Evolutionary conservation across 2,113 vertebrate species (phyloP).

Genomic region (Dermatemys mawii): DNA sequence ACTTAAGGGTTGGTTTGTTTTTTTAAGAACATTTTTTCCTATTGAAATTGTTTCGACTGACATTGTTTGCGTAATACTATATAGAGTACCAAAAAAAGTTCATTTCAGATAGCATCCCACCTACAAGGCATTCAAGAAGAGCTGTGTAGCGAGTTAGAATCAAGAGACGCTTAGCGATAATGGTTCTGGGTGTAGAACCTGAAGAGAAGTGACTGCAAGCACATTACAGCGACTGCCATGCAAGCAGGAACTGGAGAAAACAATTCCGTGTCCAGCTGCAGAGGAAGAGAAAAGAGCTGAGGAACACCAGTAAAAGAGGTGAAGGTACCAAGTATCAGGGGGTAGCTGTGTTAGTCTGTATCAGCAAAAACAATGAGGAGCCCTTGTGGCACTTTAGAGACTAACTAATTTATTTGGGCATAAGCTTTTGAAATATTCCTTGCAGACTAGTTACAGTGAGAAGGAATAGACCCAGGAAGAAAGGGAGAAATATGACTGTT

Average conservation of each 20-base stretch:
- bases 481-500: not conserved
- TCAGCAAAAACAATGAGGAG: too few species aligned
- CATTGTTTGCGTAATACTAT: not conserved
- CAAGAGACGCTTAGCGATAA: not conserved
- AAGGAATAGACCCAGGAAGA: not conserved
- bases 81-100: slow-evolving; percentile 6
- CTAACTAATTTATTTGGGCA: not conserved
- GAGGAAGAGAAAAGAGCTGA: not conserved
- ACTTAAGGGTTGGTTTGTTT: not conserved
- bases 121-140: not conserved
- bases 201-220: not conserved
- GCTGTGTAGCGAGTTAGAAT: not conserved
- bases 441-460: not conserved
- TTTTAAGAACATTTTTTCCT: not conserved
- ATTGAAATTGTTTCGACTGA: not conserved
- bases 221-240: not conserved
- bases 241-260: not conserved
- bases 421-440: not conserved
- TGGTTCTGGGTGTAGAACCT: not conserved
- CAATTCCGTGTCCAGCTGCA: not conserved
- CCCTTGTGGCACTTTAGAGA: too few species aligned
- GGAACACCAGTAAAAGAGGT: not conserved
- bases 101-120: slow-evolving; percentile 6
- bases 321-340: too few species aligned
- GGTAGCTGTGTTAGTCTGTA: too few species aligned